Evolutionary conservation across 2,113 vertebrate genomes (phyloP).

Genomic region (Columba janthina): DNA sequence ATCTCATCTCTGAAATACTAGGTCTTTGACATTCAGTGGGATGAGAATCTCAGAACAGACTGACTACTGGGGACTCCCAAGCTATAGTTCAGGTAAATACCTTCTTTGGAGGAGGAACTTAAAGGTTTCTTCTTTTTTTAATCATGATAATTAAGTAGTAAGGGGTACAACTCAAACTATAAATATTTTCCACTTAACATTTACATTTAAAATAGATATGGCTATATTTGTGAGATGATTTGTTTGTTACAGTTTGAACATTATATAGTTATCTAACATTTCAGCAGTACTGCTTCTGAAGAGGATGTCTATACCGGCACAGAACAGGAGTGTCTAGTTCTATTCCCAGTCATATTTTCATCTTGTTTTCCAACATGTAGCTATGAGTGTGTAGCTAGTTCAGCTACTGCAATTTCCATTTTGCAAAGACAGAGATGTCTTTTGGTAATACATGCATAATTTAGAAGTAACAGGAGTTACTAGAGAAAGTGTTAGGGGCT

Average conservation of each 20-base stretch:
- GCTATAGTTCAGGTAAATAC: conserved; percentile 42
- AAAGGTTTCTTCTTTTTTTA: conserved; percentile 15
- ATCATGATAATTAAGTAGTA: conserved; percentile 24
- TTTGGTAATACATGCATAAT: neutral
- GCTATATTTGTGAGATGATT: conserved; percentile 18
- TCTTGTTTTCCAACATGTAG: neutral
- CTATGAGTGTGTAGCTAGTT: neutral
- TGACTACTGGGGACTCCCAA: conserved; percentile 10
- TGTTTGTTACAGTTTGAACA: neutral
- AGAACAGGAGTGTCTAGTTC: neutral
- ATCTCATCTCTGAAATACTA: conserved; percentile 1
- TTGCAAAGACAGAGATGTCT: neutral
- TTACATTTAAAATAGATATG: conserved; percentile 34
- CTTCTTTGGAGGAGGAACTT: conserved; percentile 23
- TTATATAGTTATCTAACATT: conserved; percentile 7
- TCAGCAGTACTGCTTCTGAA: neutral
- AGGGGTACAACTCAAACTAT: conserved; percentile 20
- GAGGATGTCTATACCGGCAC: neutral
- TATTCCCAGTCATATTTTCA: neutral
- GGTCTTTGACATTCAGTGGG: conserved; percentile 59
- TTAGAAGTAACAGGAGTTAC: neutral
- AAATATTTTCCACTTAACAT: conserved; percentile 40
- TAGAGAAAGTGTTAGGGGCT: neutral
- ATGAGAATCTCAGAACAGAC: conserved; percentile 44
- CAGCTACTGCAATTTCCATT: neutral